Percentiles rank a stretch among this genome's conserved stretches.
Evolutionary conservation across 1,140 invertebrate species (phyloP).

Genomic region (Euglossa dilemma): DNA sequence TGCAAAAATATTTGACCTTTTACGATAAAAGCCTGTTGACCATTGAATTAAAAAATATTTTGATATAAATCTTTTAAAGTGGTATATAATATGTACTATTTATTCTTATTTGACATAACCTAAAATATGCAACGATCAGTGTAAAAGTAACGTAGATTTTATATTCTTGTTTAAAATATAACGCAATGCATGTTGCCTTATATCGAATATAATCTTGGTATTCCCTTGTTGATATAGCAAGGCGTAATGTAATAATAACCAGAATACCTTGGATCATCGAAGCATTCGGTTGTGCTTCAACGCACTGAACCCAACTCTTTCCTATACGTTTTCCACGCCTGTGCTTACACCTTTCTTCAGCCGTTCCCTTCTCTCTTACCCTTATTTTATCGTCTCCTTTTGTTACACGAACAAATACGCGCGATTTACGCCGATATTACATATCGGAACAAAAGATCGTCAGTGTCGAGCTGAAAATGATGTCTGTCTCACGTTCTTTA

Average conservation of each 20-base stretch:
- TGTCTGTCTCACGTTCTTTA: neutral
- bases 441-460: slow-evolving; percentile 60
- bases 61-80: too few relatives aligned
- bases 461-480: slow-evolving; percentile 11
- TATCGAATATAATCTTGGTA: neutral
- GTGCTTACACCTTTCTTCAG: slow-evolving; percentile 1
- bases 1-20: too few relatives aligned
- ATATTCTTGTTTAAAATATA: neutral
- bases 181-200: neutral
- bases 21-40: too few relatives aligned
- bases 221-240: too few relatives aligned
- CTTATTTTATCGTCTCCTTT: neutral
- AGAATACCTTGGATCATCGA: neutral
- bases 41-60: too few relatives aligned
- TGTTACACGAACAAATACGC: neutral
- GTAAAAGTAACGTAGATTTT: too few relatives aligned
- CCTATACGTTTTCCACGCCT: neutral
- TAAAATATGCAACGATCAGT: too few relatives aligned
- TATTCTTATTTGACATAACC: too few relatives aligned
- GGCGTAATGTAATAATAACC: neutral
- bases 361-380: neutral
- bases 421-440: slow-evolving; percentile 55
- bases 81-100: too few relatives aligned
- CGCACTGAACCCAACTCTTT: slow-evolving; percentile 6
- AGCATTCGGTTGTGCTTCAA: neutral